These are phyloP conservation scores for Grantiella picta DNA, from an alignment of 2,113 vertebrate species.

Conservation along the genomic window DNA sequence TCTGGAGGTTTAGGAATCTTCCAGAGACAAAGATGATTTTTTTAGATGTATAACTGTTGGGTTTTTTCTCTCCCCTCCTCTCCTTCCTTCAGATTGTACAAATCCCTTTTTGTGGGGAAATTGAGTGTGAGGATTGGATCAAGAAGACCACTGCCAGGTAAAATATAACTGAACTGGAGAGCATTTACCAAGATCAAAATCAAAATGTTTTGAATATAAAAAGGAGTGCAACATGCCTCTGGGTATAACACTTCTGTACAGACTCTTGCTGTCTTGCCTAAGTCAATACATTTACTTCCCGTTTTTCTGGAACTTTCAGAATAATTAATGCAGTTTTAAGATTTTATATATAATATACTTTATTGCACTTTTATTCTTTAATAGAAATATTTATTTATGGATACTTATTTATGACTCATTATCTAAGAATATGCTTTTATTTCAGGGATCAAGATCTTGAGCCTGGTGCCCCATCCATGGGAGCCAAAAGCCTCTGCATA, in stretches of 20 bases:
- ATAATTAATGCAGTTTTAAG: not conserved
- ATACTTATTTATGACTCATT: not conserved
- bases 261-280: not conserved
- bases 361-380: not conserved
- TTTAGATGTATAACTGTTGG: not conserved
- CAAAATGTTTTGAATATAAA: not conserved
- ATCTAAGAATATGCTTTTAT: conserved; percentile 4
- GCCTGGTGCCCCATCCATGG: conserved; percentile 96
- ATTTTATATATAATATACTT: not conserved
- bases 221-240: not conserved
- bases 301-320: not conserved
- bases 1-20: not conserved
- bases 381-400: not conserved
- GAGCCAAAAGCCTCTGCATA: conserved; percentile 96
- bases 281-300: not conserved
- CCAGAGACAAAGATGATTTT: not conserved
- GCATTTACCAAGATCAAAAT: not conserved
- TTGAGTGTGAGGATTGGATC: conserved; percentile 95
- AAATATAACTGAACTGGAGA: not conserved
- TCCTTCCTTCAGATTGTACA: conserved; percentile 82
- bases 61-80: not conserved
- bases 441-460: conserved; percentile 95
- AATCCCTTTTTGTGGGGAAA: conserved; percentile 95
- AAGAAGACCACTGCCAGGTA: conserved; percentile 97
- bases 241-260: not conserved